Evolutionary conservation across 2,888 invertebrate species (phyloP).

Genomic region (Barypeithes pellucidus): DNA sequence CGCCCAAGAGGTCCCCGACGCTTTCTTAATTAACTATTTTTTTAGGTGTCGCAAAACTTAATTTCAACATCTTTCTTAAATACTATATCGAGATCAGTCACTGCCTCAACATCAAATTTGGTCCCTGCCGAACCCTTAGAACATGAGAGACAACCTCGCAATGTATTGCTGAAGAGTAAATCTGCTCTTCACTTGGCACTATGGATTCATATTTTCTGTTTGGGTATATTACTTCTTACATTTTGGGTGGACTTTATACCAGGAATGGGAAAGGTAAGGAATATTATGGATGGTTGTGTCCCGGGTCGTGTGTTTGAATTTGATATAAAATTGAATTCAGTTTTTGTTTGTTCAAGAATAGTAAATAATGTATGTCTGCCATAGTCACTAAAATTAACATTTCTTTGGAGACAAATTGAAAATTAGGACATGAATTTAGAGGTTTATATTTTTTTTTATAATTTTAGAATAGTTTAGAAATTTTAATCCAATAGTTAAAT

Average conservation of each 20-base stretch:
- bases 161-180: constrained; percentile 59
- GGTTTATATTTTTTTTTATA: too few species aligned
- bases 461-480: too few species aligned
- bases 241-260: constrained; percentile 74
- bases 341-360: too few species aligned
- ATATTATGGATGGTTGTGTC: too few species aligned
- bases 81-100: constrained; percentile 73
- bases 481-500: too few species aligned
- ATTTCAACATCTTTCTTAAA: constrained; percentile 68
- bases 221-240: constrained; percentile 68
- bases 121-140: constrained; percentile 22
- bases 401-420: too few species aligned
- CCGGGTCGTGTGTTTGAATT: too few species aligned
- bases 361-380: too few species aligned
- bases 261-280: constrained; percentile 72
- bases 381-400: too few species aligned
- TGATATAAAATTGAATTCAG: too few species aligned
- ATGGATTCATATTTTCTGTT: constrained; percentile 72
- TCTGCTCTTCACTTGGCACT: constrained; percentile 68
- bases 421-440: too few species aligned
- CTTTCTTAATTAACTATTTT: constrained; percentile 25
- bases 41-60: constrained; percentile 41
- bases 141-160: constrained; percentile 41
- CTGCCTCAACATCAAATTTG: constrained; percentile 59
- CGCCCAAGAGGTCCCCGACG: too few species aligned